Conservation (phyloP, 2,113 vertebrate genomes). For the Calonectris borealis region DNA sequence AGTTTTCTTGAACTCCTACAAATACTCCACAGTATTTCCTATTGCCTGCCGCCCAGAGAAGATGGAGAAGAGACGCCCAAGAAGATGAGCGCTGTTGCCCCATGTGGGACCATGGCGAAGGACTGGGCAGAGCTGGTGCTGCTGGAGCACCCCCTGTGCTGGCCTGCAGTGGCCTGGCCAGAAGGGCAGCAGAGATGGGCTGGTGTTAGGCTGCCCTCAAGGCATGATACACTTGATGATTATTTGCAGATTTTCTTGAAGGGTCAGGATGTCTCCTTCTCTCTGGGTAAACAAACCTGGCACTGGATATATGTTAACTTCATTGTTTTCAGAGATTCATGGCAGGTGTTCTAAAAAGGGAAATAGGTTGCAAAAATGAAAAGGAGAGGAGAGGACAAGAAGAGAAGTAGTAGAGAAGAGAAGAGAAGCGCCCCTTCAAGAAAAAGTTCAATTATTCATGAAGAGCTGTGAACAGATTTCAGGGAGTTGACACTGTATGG, state of each 20-base stretch:
- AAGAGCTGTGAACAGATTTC: background rate
- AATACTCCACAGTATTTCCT: background rate
- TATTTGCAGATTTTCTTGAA: background rate
- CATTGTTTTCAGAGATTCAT: background rate
- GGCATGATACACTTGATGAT: background rate
- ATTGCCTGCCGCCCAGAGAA: background rate
- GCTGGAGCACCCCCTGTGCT: background rate
- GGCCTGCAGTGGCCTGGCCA: background rate
- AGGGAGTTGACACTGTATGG: background rate
- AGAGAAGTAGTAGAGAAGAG: too few relatives aligned
- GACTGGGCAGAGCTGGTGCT: background rate
- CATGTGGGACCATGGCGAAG: background rate
- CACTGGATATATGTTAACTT: background rate
- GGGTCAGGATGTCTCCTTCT: background rate
- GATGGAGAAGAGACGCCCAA: background rate
- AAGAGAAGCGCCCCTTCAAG: too few relatives aligned
- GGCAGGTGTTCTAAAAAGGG: background rate
- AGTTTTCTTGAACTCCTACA: background rate
- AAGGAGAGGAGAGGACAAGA: too few relatives aligned
- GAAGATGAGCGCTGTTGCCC: background rate
- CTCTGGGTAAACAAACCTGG: background rate
- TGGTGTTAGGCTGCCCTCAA: background rate
- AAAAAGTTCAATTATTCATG: background rate
- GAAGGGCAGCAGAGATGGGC: background rate
- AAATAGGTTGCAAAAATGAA: background rate